A percentile compares a stretch with the other conserved stretches of the same genome.
These are phyloP conservation scores for Nomada hirtipes DNA, from an alignment of 2,888 invertebrate genomes.

Conservation along the genomic window DNA sequence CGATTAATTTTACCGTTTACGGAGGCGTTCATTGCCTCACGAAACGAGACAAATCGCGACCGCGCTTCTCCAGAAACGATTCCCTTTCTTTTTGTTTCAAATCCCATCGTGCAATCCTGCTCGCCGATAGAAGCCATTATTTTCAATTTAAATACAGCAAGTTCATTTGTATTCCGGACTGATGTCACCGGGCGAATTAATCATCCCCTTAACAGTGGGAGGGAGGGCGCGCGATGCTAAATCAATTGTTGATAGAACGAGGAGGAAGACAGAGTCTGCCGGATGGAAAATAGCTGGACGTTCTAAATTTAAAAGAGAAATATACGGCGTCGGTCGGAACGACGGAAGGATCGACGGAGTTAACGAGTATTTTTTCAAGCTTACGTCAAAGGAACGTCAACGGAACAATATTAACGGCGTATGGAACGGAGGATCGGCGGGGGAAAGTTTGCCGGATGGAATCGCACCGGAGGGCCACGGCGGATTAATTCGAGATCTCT, in stretches of 20 bases:
- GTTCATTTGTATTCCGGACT: not conserved
- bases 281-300: not conserved
- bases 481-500: not conserved
- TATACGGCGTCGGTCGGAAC: not conserved
- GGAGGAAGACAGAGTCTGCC: not conserved
- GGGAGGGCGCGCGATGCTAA: not conserved
- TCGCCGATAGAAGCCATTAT: not conserved
- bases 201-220: not conserved
- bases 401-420: slow-evolving; percentile 4
- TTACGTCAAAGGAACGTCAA: slow-evolving; percentile 7
- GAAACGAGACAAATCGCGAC: not conserved
- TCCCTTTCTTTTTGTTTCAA: too few species aligned
- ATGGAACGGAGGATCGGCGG: not conserved
- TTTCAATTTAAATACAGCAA: not conserved
- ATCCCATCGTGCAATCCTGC: not conserved
- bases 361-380: slow-evolving; percentile 8
- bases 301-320: slow-evolving; percentile 7
- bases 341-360: not conserved
- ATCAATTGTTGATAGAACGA: slow-evolving; percentile 1
- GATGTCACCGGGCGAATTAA: not conserved
- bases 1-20: not conserved
- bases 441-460: not conserved
- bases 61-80: too few species aligned
- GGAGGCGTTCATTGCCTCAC: not conserved
- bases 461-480: not conserved